Base-by-base conservation (phyloP, 2,888 invertebrate genomes). In the Colostygia pectinataria region DNA sequence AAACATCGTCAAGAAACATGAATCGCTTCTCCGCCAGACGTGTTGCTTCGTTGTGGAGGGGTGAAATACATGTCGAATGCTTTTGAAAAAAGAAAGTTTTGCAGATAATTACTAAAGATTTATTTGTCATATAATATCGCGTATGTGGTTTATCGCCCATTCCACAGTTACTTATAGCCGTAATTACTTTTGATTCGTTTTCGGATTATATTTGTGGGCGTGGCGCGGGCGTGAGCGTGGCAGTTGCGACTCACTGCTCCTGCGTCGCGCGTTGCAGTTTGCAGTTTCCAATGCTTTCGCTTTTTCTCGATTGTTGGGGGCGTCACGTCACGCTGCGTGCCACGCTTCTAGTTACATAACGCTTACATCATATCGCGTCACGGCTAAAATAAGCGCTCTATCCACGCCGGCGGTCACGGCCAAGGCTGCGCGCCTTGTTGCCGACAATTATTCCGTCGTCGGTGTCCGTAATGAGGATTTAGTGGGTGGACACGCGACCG, bases 311-410 rank as follows among this genome's bases (percentile, higher is more conserved):
- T 29, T 43, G 56, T 52, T 58, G 59, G 55, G 6, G 59, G 45
- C 71, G 68, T 61, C 62, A 61, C 63, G 70, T 61, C 64, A 63
- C 63, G 70, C 61, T 59, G 70, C 68, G 71, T 52, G 77, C 75
- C 79, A 68, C 74, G 79, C 76, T 66, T 63, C 63, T 69, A 67
- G 72, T 87, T 88, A 83, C 72, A 77, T 82, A 89, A 89, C 69
- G 65, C 64, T 89, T 86, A 89, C 87, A 84, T 85, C 85, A 85
- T 77, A 77, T 65, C 77, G 71, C 86, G 86, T 86, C 87, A 85
- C 79, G 73, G 74, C 87, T 87, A 87, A 88, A 89, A 87, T 87
- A 83, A 80, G 77, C 85, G 81, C 71, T 82, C 83, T 82, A 82
- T 83, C 80, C 72, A 70, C 65, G 65, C 2, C 5, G 5, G 76